A percentile compares a stretch with the other conserved stretches of the same genome.
Conservation (phyloP, 2,113 vertebrate genomes). For the Eptesicus fuscus region DNA sequence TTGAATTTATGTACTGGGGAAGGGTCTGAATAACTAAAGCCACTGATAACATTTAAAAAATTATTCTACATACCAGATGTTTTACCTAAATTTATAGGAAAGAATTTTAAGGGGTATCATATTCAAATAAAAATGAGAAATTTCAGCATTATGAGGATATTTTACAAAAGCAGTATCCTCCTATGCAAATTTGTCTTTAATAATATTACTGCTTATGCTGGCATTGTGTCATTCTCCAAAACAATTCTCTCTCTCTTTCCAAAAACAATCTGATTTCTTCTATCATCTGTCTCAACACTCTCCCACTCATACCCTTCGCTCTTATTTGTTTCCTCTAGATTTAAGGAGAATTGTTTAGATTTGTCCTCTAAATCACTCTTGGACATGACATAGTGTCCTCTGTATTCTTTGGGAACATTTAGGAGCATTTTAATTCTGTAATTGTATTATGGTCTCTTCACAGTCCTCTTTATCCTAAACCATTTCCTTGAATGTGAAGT, state of each 20-base stretch:
- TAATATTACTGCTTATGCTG: not conserved
- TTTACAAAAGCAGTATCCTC: not conserved
- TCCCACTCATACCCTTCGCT: not conserved
- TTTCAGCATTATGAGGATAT: not conserved
- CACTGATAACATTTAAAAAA: not conserved
- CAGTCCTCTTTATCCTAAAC: not conserved
- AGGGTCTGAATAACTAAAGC: not conserved
- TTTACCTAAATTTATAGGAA: not conserved
- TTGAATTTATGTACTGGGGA: not conserved
- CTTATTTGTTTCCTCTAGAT: not conserved
- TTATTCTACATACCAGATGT: not conserved
- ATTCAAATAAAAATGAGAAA: conserved; percentile 2
- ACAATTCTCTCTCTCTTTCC: not conserved
- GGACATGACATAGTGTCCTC: not conserved
- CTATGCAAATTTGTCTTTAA: not conserved
- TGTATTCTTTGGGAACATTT: not conserved
- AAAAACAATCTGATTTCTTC: not conserved
- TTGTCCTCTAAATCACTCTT: not conserved
- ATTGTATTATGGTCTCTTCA: not conserved
- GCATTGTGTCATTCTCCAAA: not conserved
- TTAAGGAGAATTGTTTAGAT: not conserved
- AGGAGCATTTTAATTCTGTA: not conserved
- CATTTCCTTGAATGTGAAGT: not conserved
- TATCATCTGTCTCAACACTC: not conserved
- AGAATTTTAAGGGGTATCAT: not conserved